Evolutionary conservation across 2,888 invertebrate genomes (phyloP).

Genomic region (Epirrita christyi): DNA sequence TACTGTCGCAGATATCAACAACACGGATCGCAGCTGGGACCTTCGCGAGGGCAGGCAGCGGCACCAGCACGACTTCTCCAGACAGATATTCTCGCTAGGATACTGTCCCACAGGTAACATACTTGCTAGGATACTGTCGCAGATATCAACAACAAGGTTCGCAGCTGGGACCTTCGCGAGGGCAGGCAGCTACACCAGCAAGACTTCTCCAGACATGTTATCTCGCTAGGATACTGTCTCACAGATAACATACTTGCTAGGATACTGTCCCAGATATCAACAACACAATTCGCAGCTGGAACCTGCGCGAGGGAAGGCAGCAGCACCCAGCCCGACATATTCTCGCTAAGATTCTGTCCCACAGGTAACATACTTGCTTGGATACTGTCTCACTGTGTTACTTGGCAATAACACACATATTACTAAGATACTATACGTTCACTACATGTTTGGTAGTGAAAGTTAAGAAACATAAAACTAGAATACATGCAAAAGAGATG

Average conservation of each 20-base stretch:
- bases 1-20: slow-evolving; percentile 54
- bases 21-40: slow-evolving; percentile 98
- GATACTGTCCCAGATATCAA: background rate
- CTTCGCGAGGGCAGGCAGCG: slow-evolving; percentile 95
- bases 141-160: slow-evolving; percentile 89
- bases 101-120: slow-evolving; percentile 94
- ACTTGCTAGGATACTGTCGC: slow-evolving; percentile 1
- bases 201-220: slow-evolving; percentile 96
- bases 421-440: too few species aligned
- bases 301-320: slow-evolving; percentile 96
- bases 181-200: slow-evolving; percentile 97
- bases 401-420: too few species aligned
- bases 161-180: slow-evolving; percentile 98
- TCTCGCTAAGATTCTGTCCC: slow-evolving; percentile 95
- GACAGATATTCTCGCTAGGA: slow-evolving; percentile 93
- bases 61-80: slow-evolving; percentile 97
- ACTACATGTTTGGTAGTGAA: too few species aligned
- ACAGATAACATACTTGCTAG: slow-evolving; percentile 82
- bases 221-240: slow-evolving; percentile 95
- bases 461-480: too few species aligned
- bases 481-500: too few species aligned
- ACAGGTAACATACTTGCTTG: slow-evolving; percentile 82
- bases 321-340: slow-evolving; percentile 96
- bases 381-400: slow-evolving; percentile 3
- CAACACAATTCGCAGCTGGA: slow-evolving; percentile 98